Percentiles rank a stretch among this genome's conserved stretches.
These are phyloP conservation scores for Callosobruchus maculatus DNA, from an alignment of 2,888 invertebrate genomes.

Conservation along the genomic window DNA sequence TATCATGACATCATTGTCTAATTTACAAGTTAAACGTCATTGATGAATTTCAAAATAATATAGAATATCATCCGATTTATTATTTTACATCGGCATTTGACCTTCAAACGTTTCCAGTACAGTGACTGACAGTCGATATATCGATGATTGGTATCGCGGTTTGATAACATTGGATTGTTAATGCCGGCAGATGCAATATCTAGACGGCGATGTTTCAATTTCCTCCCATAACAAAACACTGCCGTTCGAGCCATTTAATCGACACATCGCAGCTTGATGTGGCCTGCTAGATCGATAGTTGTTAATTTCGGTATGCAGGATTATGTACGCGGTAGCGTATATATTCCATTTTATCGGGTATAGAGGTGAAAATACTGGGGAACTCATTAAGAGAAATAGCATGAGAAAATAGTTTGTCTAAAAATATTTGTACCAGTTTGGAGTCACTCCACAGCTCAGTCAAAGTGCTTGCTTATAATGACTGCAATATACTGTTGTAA, in stretches of 20 bases:
- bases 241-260: constrained; percentile 2
- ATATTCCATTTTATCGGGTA: not conserved
- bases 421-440: too few relatives aligned
- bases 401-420: too few relatives aligned
- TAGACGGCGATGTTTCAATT: constrained; percentile 18
- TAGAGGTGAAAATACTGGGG: not conserved
- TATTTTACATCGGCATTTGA: not conserved
- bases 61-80: too few relatives aligned
- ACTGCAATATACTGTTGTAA: too few relatives aligned
- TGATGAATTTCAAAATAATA: too few relatives aligned
- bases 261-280: not conserved
- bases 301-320: not conserved
- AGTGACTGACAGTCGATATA: not conserved
- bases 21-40: too few relatives aligned
- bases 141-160: not conserved
- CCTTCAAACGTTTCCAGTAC: not conserved
- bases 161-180: not conserved
- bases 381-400: too few relatives aligned
- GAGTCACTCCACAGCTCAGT: too few relatives aligned
- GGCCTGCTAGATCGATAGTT: not conserved
- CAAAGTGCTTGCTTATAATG: too few relatives aligned
- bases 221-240: constrained; percentile 13
- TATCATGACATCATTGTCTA: too few relatives aligned
- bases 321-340: not conserved
- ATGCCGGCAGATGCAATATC: not conserved